These are phyloP conservation scores for Tenrec ecaudatus DNA, from an alignment of 2,113 vertebrate genomes.

Conservation along the genomic window DNA sequence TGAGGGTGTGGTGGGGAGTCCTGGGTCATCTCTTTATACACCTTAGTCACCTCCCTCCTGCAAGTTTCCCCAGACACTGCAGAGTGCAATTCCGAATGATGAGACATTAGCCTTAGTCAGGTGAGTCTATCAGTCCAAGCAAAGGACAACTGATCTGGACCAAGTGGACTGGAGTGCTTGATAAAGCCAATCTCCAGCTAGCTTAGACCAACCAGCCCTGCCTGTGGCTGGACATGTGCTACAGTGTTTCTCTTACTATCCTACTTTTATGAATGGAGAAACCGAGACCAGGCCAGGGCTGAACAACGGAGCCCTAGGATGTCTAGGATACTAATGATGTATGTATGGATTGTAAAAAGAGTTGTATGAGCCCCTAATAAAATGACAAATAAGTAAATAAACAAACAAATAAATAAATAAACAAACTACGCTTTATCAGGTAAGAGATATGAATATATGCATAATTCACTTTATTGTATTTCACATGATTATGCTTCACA, in stretches of 20 bases:
- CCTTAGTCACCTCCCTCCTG: not conserved
- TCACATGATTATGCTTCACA: too few relatives aligned
- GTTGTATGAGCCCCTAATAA: too few relatives aligned
- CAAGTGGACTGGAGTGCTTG: too few relatives aligned
- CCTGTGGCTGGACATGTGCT: not conserved
- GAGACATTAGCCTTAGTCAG: not conserved
- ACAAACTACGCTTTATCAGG: too few relatives aligned
- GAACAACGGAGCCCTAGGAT: not conserved
- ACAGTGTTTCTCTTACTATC: not conserved
- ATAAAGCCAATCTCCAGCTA: too few relatives aligned
- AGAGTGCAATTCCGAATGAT: not conserved
- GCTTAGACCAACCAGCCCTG: not conserved
- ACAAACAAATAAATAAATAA: too few relatives aligned
- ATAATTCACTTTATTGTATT: too few relatives aligned
- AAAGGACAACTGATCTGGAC: not conserved
- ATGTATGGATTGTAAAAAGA: too few relatives aligned
- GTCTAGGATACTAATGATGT: too few relatives aligned
- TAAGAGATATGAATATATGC: not conserved
- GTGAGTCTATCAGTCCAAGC: not conserved
- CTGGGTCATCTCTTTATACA: not conserved
- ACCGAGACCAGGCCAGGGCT: not conserved
- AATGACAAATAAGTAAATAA: too few relatives aligned
- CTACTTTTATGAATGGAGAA: not conserved
- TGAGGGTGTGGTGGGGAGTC: not conserved
- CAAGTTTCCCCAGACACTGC: not conserved